phyloP scores from a whole-genome alignment of 2,888 invertebrate species.

The Ochropleura leucogaster region DNA sequence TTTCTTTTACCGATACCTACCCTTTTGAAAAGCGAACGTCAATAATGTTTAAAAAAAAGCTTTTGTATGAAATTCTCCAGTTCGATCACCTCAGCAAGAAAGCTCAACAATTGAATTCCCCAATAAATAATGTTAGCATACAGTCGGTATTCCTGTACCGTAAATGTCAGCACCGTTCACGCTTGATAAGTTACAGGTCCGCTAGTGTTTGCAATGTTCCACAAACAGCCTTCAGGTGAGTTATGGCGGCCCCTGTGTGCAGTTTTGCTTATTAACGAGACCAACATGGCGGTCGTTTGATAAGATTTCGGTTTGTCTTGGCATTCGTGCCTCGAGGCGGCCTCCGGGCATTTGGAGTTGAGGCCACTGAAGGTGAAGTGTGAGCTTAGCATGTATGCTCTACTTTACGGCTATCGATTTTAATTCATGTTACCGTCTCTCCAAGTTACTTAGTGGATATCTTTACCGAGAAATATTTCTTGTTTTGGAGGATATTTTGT shows the following conservation, averaged over 20 bases:
- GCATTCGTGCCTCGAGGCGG: slow-evolving; percentile 87
- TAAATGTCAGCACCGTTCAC: slow-evolving; percentile 69
- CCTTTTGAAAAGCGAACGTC: slow-evolving; percentile 3
- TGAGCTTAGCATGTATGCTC: slow-evolving; percentile 70
- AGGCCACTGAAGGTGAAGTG: slow-evolving; percentile 72
- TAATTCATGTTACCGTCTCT: not conserved
- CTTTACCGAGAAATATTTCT: not conserved
- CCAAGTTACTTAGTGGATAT: not conserved
- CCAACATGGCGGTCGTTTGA: slow-evolving; percentile 87
- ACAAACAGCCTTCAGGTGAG: slow-evolving; percentile 87
- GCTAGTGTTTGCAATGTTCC: slow-evolving; percentile 81
- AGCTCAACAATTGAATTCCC: slow-evolving; percentile 29
- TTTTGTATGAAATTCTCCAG: too few relatives aligned
- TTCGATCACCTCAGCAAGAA: too few relatives aligned
- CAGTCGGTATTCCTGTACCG: slow-evolving; percentile 43
- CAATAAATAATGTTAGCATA: slow-evolving; percentile 48
- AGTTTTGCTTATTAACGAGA: slow-evolving; percentile 90
- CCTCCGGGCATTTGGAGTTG: slow-evolving; percentile 85
- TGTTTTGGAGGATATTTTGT: too few relatives aligned
- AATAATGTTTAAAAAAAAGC: not conserved
- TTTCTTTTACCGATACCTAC: slow-evolving; percentile 1
- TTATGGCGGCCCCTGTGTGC: slow-evolving; percentile 84
- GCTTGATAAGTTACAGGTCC: slow-evolving; percentile 78
- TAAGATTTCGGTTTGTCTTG: slow-evolving; percentile 90
- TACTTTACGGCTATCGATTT: slow-evolving; percentile 45